phyloP scores from a whole-genome alignment of 2,888 invertebrate species.

The Pandemis heparana region DNA sequence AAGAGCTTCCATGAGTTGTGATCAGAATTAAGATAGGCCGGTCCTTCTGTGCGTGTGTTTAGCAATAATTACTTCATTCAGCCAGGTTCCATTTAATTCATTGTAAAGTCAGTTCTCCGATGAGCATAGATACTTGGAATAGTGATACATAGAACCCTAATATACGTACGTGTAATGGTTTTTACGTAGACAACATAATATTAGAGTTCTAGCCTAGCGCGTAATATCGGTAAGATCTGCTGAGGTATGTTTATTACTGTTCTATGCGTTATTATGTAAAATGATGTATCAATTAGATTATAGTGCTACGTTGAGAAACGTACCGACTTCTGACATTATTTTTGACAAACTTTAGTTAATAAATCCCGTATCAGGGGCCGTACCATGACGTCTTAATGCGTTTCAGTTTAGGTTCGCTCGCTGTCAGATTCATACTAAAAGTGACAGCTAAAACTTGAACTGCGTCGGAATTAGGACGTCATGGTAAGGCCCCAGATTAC shows the following conservation, averaged over 20 bases:
- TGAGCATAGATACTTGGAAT: neutral
- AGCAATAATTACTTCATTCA: neutral
- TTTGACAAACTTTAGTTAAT: neutral
- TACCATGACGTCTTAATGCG: too few relatives aligned
- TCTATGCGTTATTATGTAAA: neutral
- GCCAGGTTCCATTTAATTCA: neutral
- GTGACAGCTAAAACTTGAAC: too few relatives aligned
- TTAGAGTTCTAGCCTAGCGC: neutral
- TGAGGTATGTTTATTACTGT: neutral
- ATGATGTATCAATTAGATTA: neutral
- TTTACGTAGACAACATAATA: neutral
- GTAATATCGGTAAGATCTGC: neutral
- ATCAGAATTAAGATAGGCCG: neutral
- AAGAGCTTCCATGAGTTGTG: neutral
- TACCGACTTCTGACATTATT: neutral
- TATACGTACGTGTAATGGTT: neutral
- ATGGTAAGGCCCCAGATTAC: too few relatives aligned
- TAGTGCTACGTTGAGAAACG: neutral
- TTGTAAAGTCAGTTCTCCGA: slow-evolving; percentile 6
- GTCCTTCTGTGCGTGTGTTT: neutral
- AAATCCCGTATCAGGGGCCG: neutral
- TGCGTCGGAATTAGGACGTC: too few relatives aligned
- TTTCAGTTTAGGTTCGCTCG: too few relatives aligned
- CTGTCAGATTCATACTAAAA: too few relatives aligned
- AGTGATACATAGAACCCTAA: slow-evolving; percentile 6